Conservation (phyloP, 2,113 vertebrate genomes). For the Aegotheles bennettii region DNA sequence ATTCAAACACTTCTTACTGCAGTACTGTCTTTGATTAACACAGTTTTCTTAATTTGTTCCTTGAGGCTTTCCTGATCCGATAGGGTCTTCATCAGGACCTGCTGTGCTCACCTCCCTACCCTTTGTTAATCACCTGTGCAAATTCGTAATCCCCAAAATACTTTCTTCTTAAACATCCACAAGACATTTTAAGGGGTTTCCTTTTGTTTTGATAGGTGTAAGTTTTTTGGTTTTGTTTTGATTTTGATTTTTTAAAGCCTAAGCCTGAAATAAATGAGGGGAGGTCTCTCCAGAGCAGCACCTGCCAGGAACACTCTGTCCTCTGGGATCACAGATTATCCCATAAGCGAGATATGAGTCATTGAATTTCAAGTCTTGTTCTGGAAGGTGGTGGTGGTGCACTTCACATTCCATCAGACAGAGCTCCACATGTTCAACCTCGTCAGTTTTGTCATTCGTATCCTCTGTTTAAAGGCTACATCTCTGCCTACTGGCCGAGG, state of each 20-base stretch:
- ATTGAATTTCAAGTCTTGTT: background rate
- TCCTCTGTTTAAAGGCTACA: background rate
- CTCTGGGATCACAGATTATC: background rate
- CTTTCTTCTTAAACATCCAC: background rate
- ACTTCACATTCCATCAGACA: background rate
- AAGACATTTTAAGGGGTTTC: background rate
- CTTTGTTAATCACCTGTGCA: background rate
- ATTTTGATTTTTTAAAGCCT: background rate
- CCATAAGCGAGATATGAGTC: fast-evolving
- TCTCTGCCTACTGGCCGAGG: background rate
- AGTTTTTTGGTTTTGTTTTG: background rate
- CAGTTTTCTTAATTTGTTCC: background rate
- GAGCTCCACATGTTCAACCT: fast-evolving
- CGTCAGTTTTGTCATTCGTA: fast-evolving
- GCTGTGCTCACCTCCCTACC: background rate
- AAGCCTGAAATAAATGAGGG: background rate
- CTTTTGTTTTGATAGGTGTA: background rate
- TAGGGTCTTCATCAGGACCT: background rate
- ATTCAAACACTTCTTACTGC: background rate
- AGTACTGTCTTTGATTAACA: background rate
- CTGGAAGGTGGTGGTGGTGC: background rate
- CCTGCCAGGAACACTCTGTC: background rate
- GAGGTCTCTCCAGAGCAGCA: background rate
- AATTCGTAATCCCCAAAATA: background rate
- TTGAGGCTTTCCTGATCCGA: background rate